Base-by-base conservation (phyloP, 2,888 invertebrate genomes). In the Dryococelus australis region DNA sequence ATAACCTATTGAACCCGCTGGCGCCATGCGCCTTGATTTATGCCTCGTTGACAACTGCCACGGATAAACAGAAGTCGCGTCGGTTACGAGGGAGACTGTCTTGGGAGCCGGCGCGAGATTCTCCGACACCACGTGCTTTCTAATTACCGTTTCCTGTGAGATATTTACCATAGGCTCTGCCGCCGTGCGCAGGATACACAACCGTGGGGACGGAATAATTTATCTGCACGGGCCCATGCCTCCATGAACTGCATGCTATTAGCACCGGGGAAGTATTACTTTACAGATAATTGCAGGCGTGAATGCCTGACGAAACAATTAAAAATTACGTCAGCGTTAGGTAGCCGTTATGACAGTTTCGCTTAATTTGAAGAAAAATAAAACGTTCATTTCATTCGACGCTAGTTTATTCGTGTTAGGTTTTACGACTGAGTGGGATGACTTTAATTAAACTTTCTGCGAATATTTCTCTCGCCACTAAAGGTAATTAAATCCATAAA, bases 111-210 rank as follows among this genome's bases (percentile, higher is more conserved):
- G 65, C 13, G 65, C 65, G n/a, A 65, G 65, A 65, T 65, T 65
- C 65, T 24, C 20, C 65, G n/a, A 65, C 13, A 65, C 65, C 65
- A n/a, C 8, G 16, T n/a, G 65, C 65, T n/a, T n/a, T 65, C 65
- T 65, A 65, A n/a, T 65, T 65, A 65, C 65, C 65, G 65, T 65
- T 65, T 65, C 65, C 65, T 65, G 24, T 65, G 65, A 65, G n/a
- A 65, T 65, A 65, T 65, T 65, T 65, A 65, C 65, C 65, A n/a
- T 51, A 20, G 51, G 51, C 35, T 51, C 20, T 51, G 51, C 20
- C 51, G 65, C 65, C 13, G 16, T 24, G 24, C n/a, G 65, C 65
- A 8, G 24, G 3, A n/a, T 65, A 65, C 20, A 65, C 65, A n/a
- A 16, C 20, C 10, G 12, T 65, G 65, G 5, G 65, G n/a, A 65